phyloP scores from a whole-genome alignment of 2,888 invertebrate genomes.

The Drosophila nigritarsus region DNA sequence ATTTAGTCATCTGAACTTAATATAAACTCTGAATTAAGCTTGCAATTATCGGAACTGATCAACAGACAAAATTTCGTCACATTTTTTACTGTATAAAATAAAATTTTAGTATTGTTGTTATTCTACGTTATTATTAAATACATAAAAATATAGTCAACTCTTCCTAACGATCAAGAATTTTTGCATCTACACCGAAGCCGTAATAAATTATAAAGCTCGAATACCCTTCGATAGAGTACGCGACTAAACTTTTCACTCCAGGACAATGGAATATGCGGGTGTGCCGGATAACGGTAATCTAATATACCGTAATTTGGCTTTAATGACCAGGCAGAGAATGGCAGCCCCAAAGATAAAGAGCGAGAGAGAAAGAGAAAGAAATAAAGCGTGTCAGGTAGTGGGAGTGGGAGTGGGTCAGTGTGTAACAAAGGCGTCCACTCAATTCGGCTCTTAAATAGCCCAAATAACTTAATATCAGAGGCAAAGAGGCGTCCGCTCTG shows the following conservation, averaged over 20 bases:
- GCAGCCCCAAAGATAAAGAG: neutral
- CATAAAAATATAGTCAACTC: neutral
- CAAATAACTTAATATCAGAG: constrained; percentile 77
- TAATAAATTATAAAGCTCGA: neutral
- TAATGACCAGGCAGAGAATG: constrained; percentile 58
- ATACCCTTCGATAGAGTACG: neutral
- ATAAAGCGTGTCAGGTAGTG: neutral
- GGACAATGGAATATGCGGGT: constrained; percentile 23
- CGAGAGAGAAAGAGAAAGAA: neutral
- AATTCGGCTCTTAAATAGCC: constrained; percentile 69
- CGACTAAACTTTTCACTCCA: constrained; percentile 21
- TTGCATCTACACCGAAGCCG: neutral
- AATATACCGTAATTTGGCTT: constrained; percentile 72
- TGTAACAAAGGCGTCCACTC: constrained; percentile 51
- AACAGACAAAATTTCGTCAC: neutral
- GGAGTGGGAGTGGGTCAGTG: neutral
- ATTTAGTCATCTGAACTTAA: neutral
- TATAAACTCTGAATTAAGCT: neutral
- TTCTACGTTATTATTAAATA: neutral
- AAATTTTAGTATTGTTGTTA: neutral
- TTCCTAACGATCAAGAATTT: neutral
- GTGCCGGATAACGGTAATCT: constrained; percentile 43
- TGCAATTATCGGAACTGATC: no score
- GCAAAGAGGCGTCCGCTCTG: constrained; percentile 36
- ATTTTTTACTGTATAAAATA: neutral